Percentiles rank a stretch among this genome's conserved stretches.
Conservation (phyloP, 2,888 invertebrate genomes). For the Dasysyrphus tricinctus region DNA sequence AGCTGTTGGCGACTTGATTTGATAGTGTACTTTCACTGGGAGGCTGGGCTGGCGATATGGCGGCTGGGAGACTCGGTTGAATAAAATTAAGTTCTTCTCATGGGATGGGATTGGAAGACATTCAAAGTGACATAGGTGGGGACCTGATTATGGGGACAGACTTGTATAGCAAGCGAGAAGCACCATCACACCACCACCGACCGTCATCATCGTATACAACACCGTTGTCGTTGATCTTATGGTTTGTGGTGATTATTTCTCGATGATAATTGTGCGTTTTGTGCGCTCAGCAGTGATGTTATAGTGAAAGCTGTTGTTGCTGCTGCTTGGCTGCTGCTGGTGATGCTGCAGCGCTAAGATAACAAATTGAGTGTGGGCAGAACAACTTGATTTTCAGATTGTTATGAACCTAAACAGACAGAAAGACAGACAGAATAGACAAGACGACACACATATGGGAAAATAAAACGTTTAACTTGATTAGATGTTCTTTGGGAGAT, state of each 20-base stretch:
- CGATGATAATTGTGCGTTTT: constrained; percentile 65
- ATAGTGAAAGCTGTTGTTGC: constrained; percentile 67
- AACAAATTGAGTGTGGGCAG: constrained; percentile 68
- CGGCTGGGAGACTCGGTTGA: constrained; percentile 18
- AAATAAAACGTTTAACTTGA: constrained; percentile 61
- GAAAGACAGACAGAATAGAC: constrained; percentile 1
- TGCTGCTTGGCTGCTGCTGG: constrained; percentile 32
- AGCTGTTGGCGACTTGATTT: constrained; percentile 41
- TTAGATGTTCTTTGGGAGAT: constrained; percentile 59
- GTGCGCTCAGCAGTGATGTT: constrained; percentile 44
- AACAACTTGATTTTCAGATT: constrained; percentile 41
- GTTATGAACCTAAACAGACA: constrained; percentile 23
- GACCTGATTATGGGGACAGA: not conserved
- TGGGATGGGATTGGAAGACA: constrained; percentile 28
- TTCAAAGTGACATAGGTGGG: constrained; percentile 27
- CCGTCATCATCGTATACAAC: not conserved
- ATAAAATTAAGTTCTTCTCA: constrained; percentile 55
- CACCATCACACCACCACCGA: not conserved
- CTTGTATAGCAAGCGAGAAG: not conserved
- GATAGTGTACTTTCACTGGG: constrained; percentile 59
- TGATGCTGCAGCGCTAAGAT: constrained; percentile 43
- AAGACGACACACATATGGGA: constrained; percentile 32
- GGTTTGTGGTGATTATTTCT: constrained; percentile 59
- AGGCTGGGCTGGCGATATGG: constrained; percentile 25
- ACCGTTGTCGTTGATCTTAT: constrained; percentile 31